These are phyloP conservation scores for Pao palembangensis DNA, from an alignment of 2,113 vertebrate genomes.

Conservation along the genomic window DNA sequence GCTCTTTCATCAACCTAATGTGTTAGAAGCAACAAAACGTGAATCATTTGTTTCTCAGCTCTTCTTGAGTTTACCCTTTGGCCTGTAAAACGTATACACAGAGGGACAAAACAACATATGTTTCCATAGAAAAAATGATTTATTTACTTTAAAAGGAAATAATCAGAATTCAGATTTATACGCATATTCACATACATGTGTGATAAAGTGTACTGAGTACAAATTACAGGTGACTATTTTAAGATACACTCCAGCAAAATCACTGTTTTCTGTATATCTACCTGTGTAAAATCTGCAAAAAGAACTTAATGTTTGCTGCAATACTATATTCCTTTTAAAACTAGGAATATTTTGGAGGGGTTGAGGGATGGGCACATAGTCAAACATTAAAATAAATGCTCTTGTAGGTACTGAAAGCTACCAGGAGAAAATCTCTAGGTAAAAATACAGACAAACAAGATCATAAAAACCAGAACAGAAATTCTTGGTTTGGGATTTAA, in stretches of 20 bases:
- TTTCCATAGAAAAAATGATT: slow-evolving; percentile 45
- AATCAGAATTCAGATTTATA: slow-evolving; percentile 57
- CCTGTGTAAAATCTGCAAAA: slow-evolving; percentile 66
- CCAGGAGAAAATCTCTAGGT: slow-evolving; percentile 15
- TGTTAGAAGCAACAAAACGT: slow-evolving; percentile 10
- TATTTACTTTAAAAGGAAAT: slow-evolving; percentile 51
- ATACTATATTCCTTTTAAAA: slow-evolving; percentile 64
- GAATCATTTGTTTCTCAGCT: slow-evolving; percentile 1
- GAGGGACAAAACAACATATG: not conserved
- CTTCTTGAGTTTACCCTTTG: not conserved
- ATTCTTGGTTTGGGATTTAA: slow-evolving; percentile 15
- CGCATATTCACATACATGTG: slow-evolving; percentile 53
- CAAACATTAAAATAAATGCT: slow-evolving; percentile 28
- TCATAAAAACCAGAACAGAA: slow-evolving; percentile 8
- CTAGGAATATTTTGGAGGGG: slow-evolving; percentile 52
- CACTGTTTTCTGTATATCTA: slow-evolving; percentile 61
- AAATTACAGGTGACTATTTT: slow-evolving; percentile 58
- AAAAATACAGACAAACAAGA: slow-evolving; percentile 13
- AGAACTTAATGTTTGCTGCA: slow-evolving; percentile 57
- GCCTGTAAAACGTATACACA: not conserved
- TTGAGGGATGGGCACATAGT: not conserved
- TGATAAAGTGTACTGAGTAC: slow-evolving; percentile 56
- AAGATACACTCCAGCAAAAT: slow-evolving; percentile 49
- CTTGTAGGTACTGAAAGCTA: slow-evolving; percentile 53
- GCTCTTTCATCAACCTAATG: slow-evolving; percentile 14